Conservation (phyloP, 2,797 vertebrate species). For the Premnoplex brunnescens region DNA sequence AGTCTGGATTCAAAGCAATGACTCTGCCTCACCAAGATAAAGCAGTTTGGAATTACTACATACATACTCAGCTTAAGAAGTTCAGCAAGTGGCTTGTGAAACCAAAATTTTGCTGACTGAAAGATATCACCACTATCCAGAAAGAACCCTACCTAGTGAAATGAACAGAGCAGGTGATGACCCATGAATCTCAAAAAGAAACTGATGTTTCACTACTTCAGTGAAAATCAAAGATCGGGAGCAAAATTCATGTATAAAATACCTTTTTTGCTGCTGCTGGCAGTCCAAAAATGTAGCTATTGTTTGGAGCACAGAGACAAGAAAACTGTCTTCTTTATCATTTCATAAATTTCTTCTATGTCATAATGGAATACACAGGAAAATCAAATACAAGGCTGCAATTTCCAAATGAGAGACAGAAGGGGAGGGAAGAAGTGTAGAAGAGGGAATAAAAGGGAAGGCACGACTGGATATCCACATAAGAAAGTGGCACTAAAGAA, state of each 20-base stretch:
- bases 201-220: not conserved
- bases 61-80: not conserved
- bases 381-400: not conserved
- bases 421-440: not conserved
- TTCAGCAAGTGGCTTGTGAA: not conserved
- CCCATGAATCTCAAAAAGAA: not conserved
- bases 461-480: not conserved
- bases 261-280: accelerated
- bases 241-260: not conserved
- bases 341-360: not conserved
- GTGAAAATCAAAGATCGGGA: not conserved
- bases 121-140: not conserved
- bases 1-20: not conserved
- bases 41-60: not conserved
- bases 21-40: not conserved
- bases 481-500: not conserved
- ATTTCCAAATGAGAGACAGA: not conserved
- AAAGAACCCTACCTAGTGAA: not conserved
- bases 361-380: not conserved
- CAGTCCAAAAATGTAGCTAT: not conserved
- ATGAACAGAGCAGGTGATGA: not conserved
- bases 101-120: not conserved
- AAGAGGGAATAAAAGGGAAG: not conserved
- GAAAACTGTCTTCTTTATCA: not conserved
- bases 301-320: not conserved